These are phyloP conservation scores for Clinocottus analis DNA, from an alignment of 2,113 vertebrate genomes.

Conservation along the genomic window DNA sequence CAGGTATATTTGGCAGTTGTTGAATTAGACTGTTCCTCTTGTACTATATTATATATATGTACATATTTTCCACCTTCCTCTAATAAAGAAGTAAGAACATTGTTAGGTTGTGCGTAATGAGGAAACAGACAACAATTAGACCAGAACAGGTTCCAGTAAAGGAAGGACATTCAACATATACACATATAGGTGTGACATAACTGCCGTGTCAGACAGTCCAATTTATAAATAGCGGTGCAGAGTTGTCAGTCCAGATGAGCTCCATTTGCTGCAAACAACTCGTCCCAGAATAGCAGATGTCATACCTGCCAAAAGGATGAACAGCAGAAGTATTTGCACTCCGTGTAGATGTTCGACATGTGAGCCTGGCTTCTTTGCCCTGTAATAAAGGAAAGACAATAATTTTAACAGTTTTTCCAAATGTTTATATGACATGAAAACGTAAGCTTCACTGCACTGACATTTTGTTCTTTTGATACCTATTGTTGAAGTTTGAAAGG, in stretches of 20 bases:
- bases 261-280: constrained; percentile 9
- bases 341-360: not conserved
- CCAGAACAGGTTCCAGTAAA: constrained; percentile 55
- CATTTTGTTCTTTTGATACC: not conserved
- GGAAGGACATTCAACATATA: constrained; percentile 8
- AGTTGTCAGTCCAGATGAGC: constrained; percentile 1
- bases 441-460: not conserved
- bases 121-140: constrained; percentile 16
- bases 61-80: not conserved
- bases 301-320: constrained; percentile 64
- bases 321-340: constrained; percentile 45
- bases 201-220: not conserved
- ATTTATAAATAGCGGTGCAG: constrained; percentile 32
- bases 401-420: not conserved
- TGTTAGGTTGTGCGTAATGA: not conserved
- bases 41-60: too few relatives aligned
- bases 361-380: constrained; percentile 39
- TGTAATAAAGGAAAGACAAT: constrained; percentile 37
- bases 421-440: not conserved
- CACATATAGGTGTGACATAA: not conserved
- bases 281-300: not conserved
- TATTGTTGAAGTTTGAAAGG: not conserved
- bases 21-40: not conserved
- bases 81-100: not conserved
- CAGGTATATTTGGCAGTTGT: not conserved